Conservation (phyloP, 2,797 vertebrate genomes). For the Thamnophis elegans region DNA sequence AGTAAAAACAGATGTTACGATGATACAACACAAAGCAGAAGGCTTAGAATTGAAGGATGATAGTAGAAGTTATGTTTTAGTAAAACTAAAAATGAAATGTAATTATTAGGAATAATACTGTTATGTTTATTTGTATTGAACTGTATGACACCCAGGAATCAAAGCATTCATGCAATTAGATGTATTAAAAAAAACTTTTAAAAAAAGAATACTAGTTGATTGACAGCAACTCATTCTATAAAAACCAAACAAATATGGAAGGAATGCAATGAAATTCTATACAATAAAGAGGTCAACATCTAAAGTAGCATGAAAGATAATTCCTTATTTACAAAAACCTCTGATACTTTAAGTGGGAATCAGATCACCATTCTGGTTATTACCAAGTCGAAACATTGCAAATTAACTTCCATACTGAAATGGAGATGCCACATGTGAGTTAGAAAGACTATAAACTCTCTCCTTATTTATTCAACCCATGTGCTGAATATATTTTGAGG, state of each 20-base stretch:
- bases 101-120: too few relatives aligned
- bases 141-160: too few relatives aligned
- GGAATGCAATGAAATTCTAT: neutral
- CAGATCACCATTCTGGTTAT: neutral
- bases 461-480: neutral
- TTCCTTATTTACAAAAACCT: neutral
- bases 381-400: neutral
- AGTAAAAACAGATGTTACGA: too few relatives aligned
- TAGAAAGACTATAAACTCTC: neutral
- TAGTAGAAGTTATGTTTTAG: too few relatives aligned
- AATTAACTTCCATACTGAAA: neutral
- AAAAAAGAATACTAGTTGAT: neutral
- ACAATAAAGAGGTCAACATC: neutral
- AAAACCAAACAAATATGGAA: neutral
- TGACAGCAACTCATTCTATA: neutral
- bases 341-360: neutral
- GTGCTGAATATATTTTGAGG: neutral
- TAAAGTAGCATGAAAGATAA: neutral
- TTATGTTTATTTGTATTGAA: too few relatives aligned
- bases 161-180: too few relatives aligned
- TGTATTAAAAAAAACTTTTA: too few relatives aligned
- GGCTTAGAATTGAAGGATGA: too few relatives aligned
- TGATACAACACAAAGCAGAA: too few relatives aligned
- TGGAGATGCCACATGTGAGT: neutral
- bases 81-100: too few relatives aligned